A percentile compares a stretch with the other conserved stretches of the same genome.
Conservation (phyloP, 2,113 vertebrate genomes). For the Zosterops lateralis region DNA sequence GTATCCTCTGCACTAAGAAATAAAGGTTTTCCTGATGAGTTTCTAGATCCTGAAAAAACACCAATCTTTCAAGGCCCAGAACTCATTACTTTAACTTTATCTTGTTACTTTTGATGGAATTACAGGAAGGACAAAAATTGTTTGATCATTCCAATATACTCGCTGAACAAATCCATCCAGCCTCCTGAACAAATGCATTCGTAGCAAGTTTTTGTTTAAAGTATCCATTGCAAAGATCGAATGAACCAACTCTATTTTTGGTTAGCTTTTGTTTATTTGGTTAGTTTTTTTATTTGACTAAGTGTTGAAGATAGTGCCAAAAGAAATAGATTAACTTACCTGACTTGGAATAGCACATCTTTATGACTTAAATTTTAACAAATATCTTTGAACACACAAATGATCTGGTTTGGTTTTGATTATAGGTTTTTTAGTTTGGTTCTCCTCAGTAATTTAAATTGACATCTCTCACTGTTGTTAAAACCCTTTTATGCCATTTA, state of each 20-base stretch:
- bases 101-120: neutral
- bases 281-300: neutral
- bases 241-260: neutral
- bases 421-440: neutral
- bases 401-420: neutral
- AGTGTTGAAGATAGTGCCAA: neutral
- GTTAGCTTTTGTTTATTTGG: neutral
- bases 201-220: neutral
- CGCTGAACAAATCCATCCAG: neutral
- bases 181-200: neutral
- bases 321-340: neutral
- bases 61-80: neutral
- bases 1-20: neutral
- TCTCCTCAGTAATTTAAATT: neutral
- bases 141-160: neutral
- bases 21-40: neutral
- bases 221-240: neutral
- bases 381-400: neutral
- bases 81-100: neutral
- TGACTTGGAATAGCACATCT: neutral
- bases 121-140: neutral
- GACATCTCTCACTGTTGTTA: neutral
- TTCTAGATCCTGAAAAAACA: neutral
- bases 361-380: neutral
- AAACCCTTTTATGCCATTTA: neutral